Evolutionary conservation across 2,888 invertebrate genomes (phyloP).

Genomic region (Bellardia bayeri): DNA sequence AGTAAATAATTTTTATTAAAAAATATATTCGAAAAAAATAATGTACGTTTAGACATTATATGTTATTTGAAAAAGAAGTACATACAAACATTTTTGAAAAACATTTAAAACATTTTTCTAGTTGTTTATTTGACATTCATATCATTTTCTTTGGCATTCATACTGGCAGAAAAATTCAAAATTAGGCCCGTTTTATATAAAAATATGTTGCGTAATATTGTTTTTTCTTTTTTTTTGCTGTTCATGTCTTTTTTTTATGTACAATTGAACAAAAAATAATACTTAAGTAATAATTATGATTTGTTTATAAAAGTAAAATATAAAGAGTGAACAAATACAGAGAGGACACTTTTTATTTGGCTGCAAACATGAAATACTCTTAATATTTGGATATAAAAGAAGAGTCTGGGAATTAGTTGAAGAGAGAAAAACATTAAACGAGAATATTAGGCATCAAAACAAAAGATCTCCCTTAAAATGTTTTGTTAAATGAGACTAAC

Average conservation of each 20-base stretch:
- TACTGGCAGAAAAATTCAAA: neutral
- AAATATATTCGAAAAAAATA: neutral
- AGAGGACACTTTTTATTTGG: neutral
- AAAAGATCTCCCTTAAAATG: slow-evolving; percentile 6
- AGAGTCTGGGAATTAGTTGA: neutral
- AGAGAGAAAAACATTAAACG: neutral
- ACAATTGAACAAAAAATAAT: slow-evolving; percentile 17
- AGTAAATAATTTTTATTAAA: slow-evolving; percentile 24
- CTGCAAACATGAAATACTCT: slow-evolving; percentile 4
- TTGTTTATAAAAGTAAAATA: slow-evolving; percentile 56
- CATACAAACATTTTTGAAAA: neutral
- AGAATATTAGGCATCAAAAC: neutral
- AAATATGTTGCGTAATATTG: slow-evolving; percentile 62
- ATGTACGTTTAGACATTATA: neutral
- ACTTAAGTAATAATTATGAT: slow-evolving; percentile 57
- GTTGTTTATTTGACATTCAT: neutral
- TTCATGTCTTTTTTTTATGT: neutral
- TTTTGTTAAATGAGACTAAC: neutral
- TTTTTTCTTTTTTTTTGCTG: slow-evolving; percentile 8
- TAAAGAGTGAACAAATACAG: slow-evolving; percentile 15
- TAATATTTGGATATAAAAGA: neutral
- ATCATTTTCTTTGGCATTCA: neutral
- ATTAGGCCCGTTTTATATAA: slow-evolving; percentile 42
- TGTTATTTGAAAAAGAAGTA: neutral
- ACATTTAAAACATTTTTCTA: neutral